Base-by-base conservation (phyloP, 1,140 invertebrate species). In the Drosophila asahinai region DNA sequence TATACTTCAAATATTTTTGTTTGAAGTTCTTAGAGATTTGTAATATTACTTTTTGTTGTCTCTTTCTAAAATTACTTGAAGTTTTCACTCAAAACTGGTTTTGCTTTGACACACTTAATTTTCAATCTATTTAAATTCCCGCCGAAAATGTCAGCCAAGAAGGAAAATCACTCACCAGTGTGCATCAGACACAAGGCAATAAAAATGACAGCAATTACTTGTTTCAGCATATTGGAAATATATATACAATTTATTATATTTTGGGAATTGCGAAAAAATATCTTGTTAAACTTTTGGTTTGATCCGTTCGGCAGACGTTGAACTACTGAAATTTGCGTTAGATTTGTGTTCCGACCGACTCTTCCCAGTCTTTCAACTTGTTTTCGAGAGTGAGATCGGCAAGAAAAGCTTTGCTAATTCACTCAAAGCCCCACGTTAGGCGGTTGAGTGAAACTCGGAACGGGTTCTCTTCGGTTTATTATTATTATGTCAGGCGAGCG, bases 381-480 rank as follows among this genome's bases (percentile, higher is more conserved):
- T 51, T 76, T 75, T 38, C 19, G 42, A 52, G 49, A 27, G 48
- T 63, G 33, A 15, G 54, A 51, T 60, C 42, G 22, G 14, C 47
- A n/a, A 14, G n/a, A 45, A 76, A 58, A 77, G 60, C 73, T 76
- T 52, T 51, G 19, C 68, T 54, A 52, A 63, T 33, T 58, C 59
- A 36, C 51, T 49, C 57, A 38, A 73, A 74, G 60, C 55, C 51
- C 63, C 67, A 54, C 51, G 65, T 72, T 52, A 54, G 63, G 51
- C 62, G 80, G 80, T 55, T 78, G 83, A 87, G 83, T 89, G 68
- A 43, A 74, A 84, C 77, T 84, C 55, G 71, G 63, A 87, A 84
- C 84, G 45, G 59, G 84, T 90, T 89, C 25, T 89, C 19, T 51
- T 48, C n/a, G 30, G 36, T 27, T 54, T 59, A 19, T 71, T 78